phyloP scores from a whole-genome alignment of 2,113 vertebrate genomes.

The Lepidothrix coronata region DNA sequence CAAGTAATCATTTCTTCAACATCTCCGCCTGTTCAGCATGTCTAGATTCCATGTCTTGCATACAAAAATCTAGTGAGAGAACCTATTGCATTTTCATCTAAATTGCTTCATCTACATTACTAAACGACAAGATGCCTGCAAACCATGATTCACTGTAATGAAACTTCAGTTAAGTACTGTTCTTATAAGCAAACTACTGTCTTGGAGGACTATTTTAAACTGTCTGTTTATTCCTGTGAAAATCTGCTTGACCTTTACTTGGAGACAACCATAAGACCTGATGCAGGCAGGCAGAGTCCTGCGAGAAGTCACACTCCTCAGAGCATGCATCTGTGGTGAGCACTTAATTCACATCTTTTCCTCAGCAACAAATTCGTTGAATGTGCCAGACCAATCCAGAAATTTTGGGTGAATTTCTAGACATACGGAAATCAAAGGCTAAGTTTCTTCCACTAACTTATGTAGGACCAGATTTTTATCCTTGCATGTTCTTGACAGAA shows the following conservation, averaged over 20 bases:
- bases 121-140: not conserved
- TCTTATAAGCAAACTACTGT: not conserved
- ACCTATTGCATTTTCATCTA: not conserved
- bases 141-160: not conserved
- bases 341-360: not conserved
- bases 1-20: not conserved
- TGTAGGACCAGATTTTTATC: slow-evolving; percentile 20
- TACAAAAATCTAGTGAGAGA: not conserved
- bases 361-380: not conserved
- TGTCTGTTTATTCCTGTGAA: not conserved
- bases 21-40: not conserved
- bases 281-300: not conserved
- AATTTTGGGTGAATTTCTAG: slow-evolving; percentile 18
- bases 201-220: not conserved
- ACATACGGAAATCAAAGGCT: not conserved
- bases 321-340: not conserved
- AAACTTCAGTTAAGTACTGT: not conserved
- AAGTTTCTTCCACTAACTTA: not conserved
- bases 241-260: not conserved
- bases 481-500: not conserved
- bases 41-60: not conserved
- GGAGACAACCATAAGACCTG: not conserved
- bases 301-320: not conserved
- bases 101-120: not conserved
- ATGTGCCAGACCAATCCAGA: slow-evolving; percentile 18